These are phyloP conservation scores for Rutilus rutilus DNA, from an alignment of 2,113 vertebrate species.

Conservation along the genomic window DNA sequence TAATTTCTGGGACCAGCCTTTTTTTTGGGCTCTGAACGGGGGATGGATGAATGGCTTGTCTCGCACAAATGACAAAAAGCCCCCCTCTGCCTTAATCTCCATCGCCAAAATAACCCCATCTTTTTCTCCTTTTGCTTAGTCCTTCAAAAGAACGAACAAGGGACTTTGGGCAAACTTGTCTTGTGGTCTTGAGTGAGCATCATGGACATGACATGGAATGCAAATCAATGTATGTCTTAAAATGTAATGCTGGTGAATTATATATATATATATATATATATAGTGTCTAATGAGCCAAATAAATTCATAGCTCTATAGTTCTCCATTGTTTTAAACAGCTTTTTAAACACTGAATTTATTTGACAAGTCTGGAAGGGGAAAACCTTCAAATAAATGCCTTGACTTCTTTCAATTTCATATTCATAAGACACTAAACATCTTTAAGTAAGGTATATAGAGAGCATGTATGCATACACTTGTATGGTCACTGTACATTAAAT, in stretches of 20 bases:
- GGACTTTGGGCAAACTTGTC: slow-evolving; percentile 85
- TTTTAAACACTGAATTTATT: neutral
- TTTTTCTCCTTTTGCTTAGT: slow-evolving; percentile 90
- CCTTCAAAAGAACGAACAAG: slow-evolving; percentile 79
- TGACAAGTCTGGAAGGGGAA: neutral
- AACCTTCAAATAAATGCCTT: neutral
- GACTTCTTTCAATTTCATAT: neutral
- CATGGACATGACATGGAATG: slow-evolving; percentile 3
- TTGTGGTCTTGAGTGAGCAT: slow-evolving; percentile 71
- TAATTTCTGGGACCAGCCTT: slow-evolving; percentile 99
- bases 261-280: neutral
- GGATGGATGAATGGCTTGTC: slow-evolving; percentile 99
- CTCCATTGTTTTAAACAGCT: neutral
- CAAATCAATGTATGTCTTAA: neutral
- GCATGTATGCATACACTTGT: too few relatives aligned
- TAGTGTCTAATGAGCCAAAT: neutral
- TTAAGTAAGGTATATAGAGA: too few relatives aligned
- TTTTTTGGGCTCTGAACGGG: slow-evolving; percentile 99
- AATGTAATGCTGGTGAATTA: neutral
- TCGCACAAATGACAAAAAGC: slow-evolving; percentile 99
- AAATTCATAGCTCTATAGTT: neutral
- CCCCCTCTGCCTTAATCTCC: slow-evolving; percentile 82
- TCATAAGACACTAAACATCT: neutral
- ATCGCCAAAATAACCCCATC: slow-evolving; percentile 95
- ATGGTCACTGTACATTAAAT: neutral